A percentile compares a stretch with the other conserved stretches of the same genome.
Conservation (phyloP, 2,888 invertebrate genomes). For the Ectemnius cavifrons region DNA sequence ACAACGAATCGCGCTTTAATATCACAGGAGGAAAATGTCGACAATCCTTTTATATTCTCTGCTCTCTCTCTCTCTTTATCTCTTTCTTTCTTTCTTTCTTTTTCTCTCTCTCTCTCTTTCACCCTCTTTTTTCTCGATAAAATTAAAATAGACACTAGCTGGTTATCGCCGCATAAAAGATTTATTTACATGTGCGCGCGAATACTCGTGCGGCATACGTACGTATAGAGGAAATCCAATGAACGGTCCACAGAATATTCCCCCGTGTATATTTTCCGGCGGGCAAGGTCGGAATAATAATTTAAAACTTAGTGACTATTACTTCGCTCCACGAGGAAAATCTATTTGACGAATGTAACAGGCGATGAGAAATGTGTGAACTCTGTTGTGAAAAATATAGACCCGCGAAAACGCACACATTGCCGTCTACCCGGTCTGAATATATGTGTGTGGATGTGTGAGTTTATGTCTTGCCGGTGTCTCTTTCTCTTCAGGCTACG, state of each 20-base stretch:
- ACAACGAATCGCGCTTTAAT: constrained; percentile 52
- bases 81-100: constrained; percentile 14
- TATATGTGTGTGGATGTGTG: too few species aligned
- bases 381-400: too few species aligned
- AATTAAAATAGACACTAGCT: constrained; percentile 40
- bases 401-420: too few species aligned
- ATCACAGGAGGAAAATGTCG: constrained; percentile 56
- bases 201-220: constrained; percentile 31
- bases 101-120: constrained; percentile 8
- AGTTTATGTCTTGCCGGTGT: too few species aligned
- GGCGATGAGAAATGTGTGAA: too few species aligned
- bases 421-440: too few species aligned
- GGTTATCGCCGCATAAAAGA: constrained; percentile 35
- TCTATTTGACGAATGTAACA: too few species aligned
- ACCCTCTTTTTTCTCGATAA: constrained; percentile 19
- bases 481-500: constrained; percentile 3
- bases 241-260: constrained; percentile 38
- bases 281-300: constrained; percentile 38
- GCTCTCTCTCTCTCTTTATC: constrained; percentile 7
- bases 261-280: constrained; percentile 32
- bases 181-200: constrained; percentile 42
- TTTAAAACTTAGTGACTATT: background rate
- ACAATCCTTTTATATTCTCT: constrained; percentile 22
- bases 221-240: constrained; percentile 17
- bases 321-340: too few species aligned